phyloP scores from a whole-genome alignment of 2,797 vertebrate genomes.

The Sternarchorhynchus goeldii region DNA sequence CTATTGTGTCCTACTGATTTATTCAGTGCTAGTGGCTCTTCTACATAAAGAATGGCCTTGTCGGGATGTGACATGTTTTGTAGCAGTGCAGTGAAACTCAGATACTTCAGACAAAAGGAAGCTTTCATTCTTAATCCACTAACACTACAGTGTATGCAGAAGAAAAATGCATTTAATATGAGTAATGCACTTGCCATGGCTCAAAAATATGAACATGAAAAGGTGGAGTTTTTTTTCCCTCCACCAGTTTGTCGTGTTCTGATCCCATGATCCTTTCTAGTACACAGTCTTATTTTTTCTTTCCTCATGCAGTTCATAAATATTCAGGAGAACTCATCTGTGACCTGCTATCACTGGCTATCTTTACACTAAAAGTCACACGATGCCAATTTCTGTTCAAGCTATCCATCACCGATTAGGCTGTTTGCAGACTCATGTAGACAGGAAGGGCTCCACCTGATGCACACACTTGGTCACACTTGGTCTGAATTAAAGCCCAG shows the following conservation, averaged over 20 bases:
- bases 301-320: conserved; percentile 3
- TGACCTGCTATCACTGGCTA: conserved; percentile 6
- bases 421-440: conserved; percentile 44
- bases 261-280: too few relatives aligned
- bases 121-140: neutral
- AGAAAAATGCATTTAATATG: neutral
- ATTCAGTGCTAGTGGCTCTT: neutral
- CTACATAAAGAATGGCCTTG: too few relatives aligned
- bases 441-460: conserved; percentile 45
- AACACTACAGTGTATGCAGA: neutral
- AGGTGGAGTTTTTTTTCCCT: neutral
- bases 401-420: conserved; percentile 18
- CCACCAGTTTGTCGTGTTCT: neutral
- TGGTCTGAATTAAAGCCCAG: neutral
- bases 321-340: conserved; percentile 28
- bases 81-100: too few relatives aligned
- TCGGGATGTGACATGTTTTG: too few relatives aligned
- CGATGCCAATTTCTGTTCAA: conserved; percentile 41
- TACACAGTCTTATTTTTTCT: conserved; percentile 42
- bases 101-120: too few relatives aligned
- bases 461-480: conserved; percentile 42
- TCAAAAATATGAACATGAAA: neutral
- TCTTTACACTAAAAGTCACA: conserved; percentile 38
- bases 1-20: neutral
- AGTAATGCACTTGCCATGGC: neutral